phyloP scores from a whole-genome alignment of 2,797 vertebrate genomes.

The Leuciscus waleckii region DNA sequence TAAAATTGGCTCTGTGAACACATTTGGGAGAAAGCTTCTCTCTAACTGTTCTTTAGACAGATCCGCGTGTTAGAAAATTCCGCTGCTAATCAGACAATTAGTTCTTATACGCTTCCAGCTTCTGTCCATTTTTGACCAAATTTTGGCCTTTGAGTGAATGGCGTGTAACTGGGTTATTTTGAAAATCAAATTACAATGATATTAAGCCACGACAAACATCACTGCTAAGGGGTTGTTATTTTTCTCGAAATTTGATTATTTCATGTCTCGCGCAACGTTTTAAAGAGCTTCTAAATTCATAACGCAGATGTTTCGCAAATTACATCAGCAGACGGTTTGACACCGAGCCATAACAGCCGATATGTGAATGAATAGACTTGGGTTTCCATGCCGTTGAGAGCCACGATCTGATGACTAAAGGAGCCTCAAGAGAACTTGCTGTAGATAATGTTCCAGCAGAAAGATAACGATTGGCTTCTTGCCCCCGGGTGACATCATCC shows the following conservation, averaged over 20 bases:
- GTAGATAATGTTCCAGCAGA: constrained; percentile 24
- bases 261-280: not conserved
- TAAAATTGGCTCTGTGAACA: constrained; percentile 69
- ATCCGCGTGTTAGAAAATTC: constrained; percentile 12
- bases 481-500: constrained; percentile 46
- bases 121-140: constrained; percentile 29
- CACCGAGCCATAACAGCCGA: constrained; percentile 5
- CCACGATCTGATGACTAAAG: constrained; percentile 1
- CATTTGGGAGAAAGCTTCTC: constrained; percentile 51
- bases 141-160: constrained; percentile 16
- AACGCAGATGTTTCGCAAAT: constrained; percentile 33
- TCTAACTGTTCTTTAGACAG: constrained; percentile 38
- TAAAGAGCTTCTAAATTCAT: constrained; percentile 29
- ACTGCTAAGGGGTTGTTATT: constrained; percentile 37
- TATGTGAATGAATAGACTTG: constrained; percentile 23
- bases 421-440: constrained; percentile 15
- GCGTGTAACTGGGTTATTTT: constrained; percentile 38
- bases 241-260: constrained; percentile 33
- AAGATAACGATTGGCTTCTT: constrained; percentile 15
- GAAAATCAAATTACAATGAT: constrained; percentile 37
- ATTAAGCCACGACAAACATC: constrained; percentile 37
- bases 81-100: constrained; percentile 28
- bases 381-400: not conserved
- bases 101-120: constrained; percentile 3
- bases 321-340: constrained; percentile 27